phyloP scores from a whole-genome alignment of 1,140 invertebrate genomes.

The Hycleus phaleratus region DNA sequence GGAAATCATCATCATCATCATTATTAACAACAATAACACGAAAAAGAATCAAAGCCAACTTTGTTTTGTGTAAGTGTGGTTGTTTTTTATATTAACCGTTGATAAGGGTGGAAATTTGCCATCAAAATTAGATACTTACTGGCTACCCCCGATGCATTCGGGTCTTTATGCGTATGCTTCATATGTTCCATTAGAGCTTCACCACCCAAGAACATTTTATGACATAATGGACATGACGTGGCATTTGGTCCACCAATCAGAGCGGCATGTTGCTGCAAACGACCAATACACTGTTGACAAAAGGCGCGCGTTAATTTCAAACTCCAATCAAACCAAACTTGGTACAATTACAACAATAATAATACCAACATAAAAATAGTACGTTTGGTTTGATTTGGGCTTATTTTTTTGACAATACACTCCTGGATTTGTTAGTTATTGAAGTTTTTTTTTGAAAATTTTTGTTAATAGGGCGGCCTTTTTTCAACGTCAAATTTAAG shows the following conservation, averaged over 20 bases:
- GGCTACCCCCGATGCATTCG: conserved; percentile 76
- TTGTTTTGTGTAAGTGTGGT: not conserved
- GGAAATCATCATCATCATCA: too few species aligned
- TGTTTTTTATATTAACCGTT: not conserved
- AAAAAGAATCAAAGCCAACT: not conserved
- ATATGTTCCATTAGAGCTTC: conserved; percentile 92
- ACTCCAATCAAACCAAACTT: conserved; percentile 28
- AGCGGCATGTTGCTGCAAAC: conserved; percentile 86
- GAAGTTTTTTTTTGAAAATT: too few species aligned
- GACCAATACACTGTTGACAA: conserved; percentile 43
- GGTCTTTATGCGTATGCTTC: conserved; percentile 91
- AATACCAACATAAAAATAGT: too few species aligned
- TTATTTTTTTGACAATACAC: not conserved
- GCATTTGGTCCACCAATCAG: conserved; percentile 84
- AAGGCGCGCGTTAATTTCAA: conserved; percentile 35
- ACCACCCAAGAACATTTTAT: conserved; percentile 82
- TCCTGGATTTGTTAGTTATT: too few species aligned
- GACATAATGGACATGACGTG: conserved; percentile 83
- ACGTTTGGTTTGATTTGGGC: conserved; percentile 26
- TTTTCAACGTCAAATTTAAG: too few species aligned
- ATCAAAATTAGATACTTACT: conserved; percentile 61
- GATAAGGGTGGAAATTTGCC: not conserved
- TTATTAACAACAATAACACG: not conserved
- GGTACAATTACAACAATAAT: too few species aligned
- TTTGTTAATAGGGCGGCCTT: too few species aligned